Evolutionary conservation across 2,888 invertebrate genomes (phyloP).

Genomic region (Sericinus montela): DNA sequence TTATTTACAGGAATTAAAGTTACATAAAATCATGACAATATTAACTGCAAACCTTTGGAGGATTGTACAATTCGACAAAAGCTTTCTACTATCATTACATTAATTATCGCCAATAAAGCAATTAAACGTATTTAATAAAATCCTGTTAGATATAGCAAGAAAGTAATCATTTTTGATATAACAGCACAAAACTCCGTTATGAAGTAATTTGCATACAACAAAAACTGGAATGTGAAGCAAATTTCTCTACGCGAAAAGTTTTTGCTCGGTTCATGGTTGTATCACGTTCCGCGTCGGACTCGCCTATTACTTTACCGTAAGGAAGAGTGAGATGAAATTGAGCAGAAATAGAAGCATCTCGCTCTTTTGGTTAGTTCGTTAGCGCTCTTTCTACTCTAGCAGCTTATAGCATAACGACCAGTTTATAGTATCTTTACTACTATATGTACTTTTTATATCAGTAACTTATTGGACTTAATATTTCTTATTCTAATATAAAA

Average conservation of each 20-base stretch:
- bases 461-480: too few relatives aligned
- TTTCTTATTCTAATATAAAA: too few relatives aligned
- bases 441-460: too few relatives aligned
- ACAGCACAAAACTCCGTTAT: conserved; percentile 50
- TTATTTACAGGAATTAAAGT: too few relatives aligned
- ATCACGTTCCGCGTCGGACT: conserved; percentile 48
- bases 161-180: too few relatives aligned
- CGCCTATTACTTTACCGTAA: conserved; percentile 39
- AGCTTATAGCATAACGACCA: too few relatives aligned
- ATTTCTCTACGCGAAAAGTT: conserved; percentile 58
- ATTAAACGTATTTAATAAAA: too few relatives aligned
- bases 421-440: too few relatives aligned
- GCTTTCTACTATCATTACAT: conserved; percentile 5
- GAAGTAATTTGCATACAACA: conserved; percentile 54
- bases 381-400: too few relatives aligned
- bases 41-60: too few relatives aligned
- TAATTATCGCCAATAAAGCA: too few relatives aligned
- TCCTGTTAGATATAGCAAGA: too few relatives aligned
- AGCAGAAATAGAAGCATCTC: conserved; percentile 7
- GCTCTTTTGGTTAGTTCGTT: conserved; percentile 12
- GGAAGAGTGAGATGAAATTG: conserved; percentile 26
- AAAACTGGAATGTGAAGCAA: conserved; percentile 52
- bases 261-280: conserved; percentile 56
- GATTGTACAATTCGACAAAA: neutral
- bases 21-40: neutral